Evolutionary conservation across 2,113 vertebrate genomes (phyloP), one percentile per base, ranked within the genome.

Genomic region (Corydoras sp.): DNA sequence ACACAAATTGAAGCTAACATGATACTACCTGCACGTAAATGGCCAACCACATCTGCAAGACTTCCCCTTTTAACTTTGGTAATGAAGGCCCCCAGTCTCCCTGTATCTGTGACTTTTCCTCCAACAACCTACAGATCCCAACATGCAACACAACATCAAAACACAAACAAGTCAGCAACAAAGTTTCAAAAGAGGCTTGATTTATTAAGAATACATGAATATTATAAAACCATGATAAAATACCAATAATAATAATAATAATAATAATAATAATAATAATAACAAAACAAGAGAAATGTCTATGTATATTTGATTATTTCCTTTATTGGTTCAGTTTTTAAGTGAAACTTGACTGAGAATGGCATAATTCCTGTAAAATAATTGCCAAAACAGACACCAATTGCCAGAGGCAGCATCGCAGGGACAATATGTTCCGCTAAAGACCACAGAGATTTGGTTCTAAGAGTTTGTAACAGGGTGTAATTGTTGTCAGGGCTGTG

Each of bases 31-130:
- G 97, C 94, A 89, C 94, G 87, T 69, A 99, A 90, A 86, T 99
- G 97, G 76, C 97, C 97, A 77, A 98, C 95, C 70, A 98, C 92
- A 73, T 99, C 97, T 30, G 97, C 97, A 77, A 98, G 90, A 84
- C 97, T 99, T 79, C 97, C 97, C 83, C 96, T 99, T 90, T 99
- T 99, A 78, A 99, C 97, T 93, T 98, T 98, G 85, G 95, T 99
- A 94, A 99, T 98, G 87, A 99, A 99, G 90, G 97, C 97, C 88
- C 96, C 95, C 69, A 99, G 93, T 83, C 94, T 92, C 83, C 96
- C 96, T 67, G 94, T 88, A 86, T 98, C 97, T 61, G 95, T 98
- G 86, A 98, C 91, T 89, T 98, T 95, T 58, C 97, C 97, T 69
- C 97, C 97, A 78, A 98, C 95, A 81, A 99, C 95, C 97, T 98